Percentiles rank a stretch among this genome's conserved stretches.
phyloP scores from a whole-genome alignment of 2,888 invertebrate species.

The Alloscopus bannaensis region DNA sequence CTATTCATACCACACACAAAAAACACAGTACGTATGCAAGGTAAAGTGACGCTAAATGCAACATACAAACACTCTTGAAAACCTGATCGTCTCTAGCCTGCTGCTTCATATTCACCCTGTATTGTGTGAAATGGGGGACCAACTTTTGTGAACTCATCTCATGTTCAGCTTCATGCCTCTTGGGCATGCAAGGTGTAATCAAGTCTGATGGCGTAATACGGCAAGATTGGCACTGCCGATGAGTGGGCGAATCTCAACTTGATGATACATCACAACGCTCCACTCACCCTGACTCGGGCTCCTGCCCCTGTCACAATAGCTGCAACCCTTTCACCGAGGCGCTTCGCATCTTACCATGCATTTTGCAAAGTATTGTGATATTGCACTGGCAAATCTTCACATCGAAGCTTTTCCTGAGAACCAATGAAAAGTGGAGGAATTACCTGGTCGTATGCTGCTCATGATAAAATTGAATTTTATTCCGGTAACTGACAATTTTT shows the following conservation, averaged over 20 bases:
- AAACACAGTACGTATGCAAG: neutral
- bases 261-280: slow-evolving; percentile 42
- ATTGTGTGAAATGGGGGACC: neutral
- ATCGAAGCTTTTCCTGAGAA: slow-evolving; percentile 19
- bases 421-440: slow-evolving; percentile 40
- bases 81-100: slow-evolving; percentile 16
- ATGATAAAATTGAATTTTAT: slow-evolving; percentile 64
- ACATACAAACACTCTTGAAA: neutral
- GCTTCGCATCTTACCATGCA: neutral
- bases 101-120: slow-evolving; percentile 10
- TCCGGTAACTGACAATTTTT: slow-evolving; percentile 68
- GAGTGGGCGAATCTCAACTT: slow-evolving; percentile 61
- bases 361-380: slow-evolving; percentile 5
- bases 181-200: slow-evolving; percentile 61
- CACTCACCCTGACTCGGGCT: slow-evolving; percentile 12
- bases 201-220: slow-evolving; percentile 41
- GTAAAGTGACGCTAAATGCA: neutral
- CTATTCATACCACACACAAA: neutral
- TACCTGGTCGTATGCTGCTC: slow-evolving; percentile 15
- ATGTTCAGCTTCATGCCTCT: slow-evolving; percentile 30
- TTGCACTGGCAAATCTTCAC: slow-evolving; percentile 52
- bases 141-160: slow-evolving; percentile 2
- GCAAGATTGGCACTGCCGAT: slow-evolving; percentile 48
- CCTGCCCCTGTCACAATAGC: slow-evolving; percentile 52
- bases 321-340: slow-evolving; percentile 54